phyloP scores from a whole-genome alignment of 2,888 invertebrate genomes.

The Sepiola atlantica region DNA sequence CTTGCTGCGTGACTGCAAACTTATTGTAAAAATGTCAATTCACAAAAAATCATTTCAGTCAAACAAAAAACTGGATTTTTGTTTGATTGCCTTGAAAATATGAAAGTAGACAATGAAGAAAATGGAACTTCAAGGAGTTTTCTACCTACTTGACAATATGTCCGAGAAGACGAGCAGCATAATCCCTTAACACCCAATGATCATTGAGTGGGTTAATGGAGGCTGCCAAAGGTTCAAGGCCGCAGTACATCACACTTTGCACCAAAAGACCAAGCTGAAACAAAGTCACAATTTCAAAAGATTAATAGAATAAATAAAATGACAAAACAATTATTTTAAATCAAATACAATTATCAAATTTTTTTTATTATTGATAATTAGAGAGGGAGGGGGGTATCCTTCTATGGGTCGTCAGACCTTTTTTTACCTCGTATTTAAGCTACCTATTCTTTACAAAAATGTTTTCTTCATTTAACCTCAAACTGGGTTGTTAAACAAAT shows the following conservation, averaged over 20 bases:
- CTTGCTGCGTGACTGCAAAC: too few relatives aligned
- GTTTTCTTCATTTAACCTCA: too few relatives aligned
- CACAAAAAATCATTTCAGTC: too few relatives aligned
- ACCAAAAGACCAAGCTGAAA: conserved; percentile 68
- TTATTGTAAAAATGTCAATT: too few relatives aligned
- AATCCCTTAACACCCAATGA: conserved; percentile 73
- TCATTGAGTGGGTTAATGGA: conserved; percentile 70
- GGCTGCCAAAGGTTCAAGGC: conserved; percentile 71
- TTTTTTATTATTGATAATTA: neutral
- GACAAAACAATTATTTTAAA: neutral
- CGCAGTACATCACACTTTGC: conserved; percentile 71
- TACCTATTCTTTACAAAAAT: too few relatives aligned
- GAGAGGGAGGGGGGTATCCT: too few relatives aligned
- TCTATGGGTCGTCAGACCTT: too few relatives aligned
- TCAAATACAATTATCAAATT: neutral
- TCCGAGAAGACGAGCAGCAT: conserved; percentile 72
- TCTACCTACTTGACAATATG: conserved; percentile 68
- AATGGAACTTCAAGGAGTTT: neutral
- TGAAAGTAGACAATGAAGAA: neutral
- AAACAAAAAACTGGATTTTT: too few relatives aligned
- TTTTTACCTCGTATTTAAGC: too few relatives aligned
- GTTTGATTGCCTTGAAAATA: too few relatives aligned
- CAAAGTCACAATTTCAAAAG: conserved; percentile 36
- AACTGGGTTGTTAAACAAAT: too few relatives aligned
- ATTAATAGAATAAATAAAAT: neutral